Conservation (phyloP, 2,113 vertebrate genomes). For the Vombatus ursinus region DNA sequence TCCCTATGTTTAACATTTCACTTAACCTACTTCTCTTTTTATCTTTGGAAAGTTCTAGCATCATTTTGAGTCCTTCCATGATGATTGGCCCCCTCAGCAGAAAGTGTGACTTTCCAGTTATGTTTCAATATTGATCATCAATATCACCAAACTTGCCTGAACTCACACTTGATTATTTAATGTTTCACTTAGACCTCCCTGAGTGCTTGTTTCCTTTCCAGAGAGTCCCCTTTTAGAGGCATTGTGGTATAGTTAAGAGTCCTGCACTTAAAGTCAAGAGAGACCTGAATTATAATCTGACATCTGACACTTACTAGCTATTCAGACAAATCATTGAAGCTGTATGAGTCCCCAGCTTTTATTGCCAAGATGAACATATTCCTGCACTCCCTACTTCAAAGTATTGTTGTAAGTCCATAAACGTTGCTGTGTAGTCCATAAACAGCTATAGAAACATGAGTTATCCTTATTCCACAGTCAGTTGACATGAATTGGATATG, state of each 20-base stretch:
- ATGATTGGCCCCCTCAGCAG: conserved; percentile 69
- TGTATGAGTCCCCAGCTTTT: not conserved
- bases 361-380: not conserved
- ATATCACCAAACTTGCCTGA: conserved; percentile 33
- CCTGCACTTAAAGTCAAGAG: not conserved
- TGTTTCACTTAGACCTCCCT: not conserved
- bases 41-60: conserved; percentile 57
- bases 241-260: not conserved
- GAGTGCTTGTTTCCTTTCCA: not conserved
- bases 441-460: not conserved
- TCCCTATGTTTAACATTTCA: conserved; percentile 57
- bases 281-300: not conserved
- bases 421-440: not conserved
- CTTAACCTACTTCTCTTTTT: conserved; percentile 45
- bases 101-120: conserved; percentile 50
- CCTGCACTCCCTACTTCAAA: not conserved
- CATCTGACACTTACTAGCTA: not conserved
- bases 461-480: not conserved
- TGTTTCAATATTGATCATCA: conserved; percentile 60
- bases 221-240: not conserved
- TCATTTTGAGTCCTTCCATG: conserved; percentile 59
- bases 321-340: not conserved
- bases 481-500: too few species aligned
- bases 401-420: not conserved
- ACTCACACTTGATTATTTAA: not conserved